Base-by-base conservation (phyloP, 2,888 invertebrate genomes). In the Hemithea aestivaria region DNA sequence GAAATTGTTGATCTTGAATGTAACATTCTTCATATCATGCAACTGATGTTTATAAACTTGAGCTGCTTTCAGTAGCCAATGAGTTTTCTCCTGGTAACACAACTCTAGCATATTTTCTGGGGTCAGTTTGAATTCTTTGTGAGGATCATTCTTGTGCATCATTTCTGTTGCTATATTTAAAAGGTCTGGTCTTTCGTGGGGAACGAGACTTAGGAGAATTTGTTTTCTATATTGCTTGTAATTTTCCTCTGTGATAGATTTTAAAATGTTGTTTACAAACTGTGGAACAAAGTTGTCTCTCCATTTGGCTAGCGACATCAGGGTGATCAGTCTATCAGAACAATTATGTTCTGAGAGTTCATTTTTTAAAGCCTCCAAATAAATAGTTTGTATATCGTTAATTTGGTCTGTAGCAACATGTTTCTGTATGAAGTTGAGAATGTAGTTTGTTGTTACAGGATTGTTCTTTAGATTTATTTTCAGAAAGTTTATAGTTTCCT, bases 71-170 rank as follows among this genome's bases (percentile, higher is more conserved):
- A 87, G 52, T 8, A 88, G 58, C 88, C 88, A 88, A 48, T 88
- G 88, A 7, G 72, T 77, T 39, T 82, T 82, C 35, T 84, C 80
- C 48, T 79, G 77, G 51, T 87, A 87, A 46, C 84, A 85, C n/a
- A 88, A 57, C 53, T 87, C 84, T 1, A 87, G 64, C 87, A 88
- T 88, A 47, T 85, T 80, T 50, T 87, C 85, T 10, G 88, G 84
- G 7, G 85, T 84, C 16, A 87, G 51, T 56, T 83, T 83, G 43
- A 83, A 85, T 50, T 77, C 75, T 37, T 77, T 83, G 24, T 80
- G 78, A 7, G 77, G 69, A 39, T 83, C 84, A 67, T 74, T 79
- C 45, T 66, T 76, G 42, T 81, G 76, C 58, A 85, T 74, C 1
- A 70, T 62, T 24, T 83, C 77, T 32, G 81, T 70, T 10, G 71